These are phyloP conservation scores for Chelonia mydas DNA, from an alignment of 2,797 vertebrate species.

Conservation along the genomic window DNA sequence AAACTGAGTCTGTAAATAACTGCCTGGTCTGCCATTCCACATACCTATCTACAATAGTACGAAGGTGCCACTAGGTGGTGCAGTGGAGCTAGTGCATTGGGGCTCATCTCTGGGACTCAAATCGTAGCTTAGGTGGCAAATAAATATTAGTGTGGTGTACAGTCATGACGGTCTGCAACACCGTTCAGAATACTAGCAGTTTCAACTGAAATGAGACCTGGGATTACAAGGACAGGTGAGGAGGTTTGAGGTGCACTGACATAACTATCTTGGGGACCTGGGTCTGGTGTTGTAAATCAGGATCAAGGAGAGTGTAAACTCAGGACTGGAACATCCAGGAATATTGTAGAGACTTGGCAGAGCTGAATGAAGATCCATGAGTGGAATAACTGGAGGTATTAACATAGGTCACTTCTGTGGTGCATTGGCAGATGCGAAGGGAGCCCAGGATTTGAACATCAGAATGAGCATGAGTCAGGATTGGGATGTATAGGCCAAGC, in stretches of 20 bases:
- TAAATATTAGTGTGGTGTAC: background rate
- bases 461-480: background rate
- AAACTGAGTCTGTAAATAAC: background rate
- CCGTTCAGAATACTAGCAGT: background rate
- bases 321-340: background rate
- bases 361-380: background rate
- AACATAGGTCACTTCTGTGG: background rate
- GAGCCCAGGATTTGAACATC: background rate
- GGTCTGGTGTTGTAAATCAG: background rate
- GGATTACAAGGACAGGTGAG: background rate
- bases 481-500: background rate
- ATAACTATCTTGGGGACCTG: background rate
- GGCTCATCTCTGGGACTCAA: background rate
- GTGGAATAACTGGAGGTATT: background rate
- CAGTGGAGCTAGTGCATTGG: background rate
- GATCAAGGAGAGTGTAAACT: background rate
- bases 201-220: background rate
- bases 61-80: background rate
- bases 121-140: background rate
- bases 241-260: background rate
- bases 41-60: background rate
- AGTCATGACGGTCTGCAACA: background rate
- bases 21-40: background rate
- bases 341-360: background rate
- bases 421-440: background rate